Evolutionary conservation across 2,113 vertebrate species (phyloP), one percentile per base, ranked within the genome.

Genomic region (Phalacrocorax carbo): DNA sequence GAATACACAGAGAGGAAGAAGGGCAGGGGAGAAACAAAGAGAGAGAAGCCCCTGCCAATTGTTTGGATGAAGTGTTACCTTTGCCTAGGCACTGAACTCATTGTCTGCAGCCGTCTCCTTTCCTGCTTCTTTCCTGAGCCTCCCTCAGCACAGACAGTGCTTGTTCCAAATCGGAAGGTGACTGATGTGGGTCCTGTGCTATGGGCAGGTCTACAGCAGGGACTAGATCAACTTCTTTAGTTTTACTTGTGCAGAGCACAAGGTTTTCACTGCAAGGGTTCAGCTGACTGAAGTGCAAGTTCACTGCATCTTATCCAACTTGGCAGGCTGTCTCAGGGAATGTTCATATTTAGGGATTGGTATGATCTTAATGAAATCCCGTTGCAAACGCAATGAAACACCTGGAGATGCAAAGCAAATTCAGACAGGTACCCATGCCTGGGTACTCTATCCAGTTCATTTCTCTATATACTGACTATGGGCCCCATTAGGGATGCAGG

Each of bases 111-210:
- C 87, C 1, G 0, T 69, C 90, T 95, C 91, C 90, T 93, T 92
- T 94, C 92, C 93, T 95, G 92, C 82, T 65, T 15, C 92, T 96
- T 96, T 93, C 92, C 94, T 90, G 93, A 95, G 79, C 51, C 85
- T 89, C 90, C 82, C 94, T 70, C 68, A 49, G 88, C 85, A 66
- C 82, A 95, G 78, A 96, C 94, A 58, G 83, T 1, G 61, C 72
- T 76, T 34, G 77, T 16, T 95, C 95, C 96, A 95, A 95, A 93
- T 40, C 29, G 14, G 87, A 89, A 95, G 72, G 88, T 89, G 94
- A 88, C 66, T 90, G 92, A 70, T 93, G 66, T 54, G 79, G 52
- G 46, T 66, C 75, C 80, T 91, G 69, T 58, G 52, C 82, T 58
- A 15, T 8, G 36, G 83, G 66, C 49, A 91, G 78, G 66, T 91